Evolutionary conservation across 2,113 vertebrate genomes (phyloP).

Genomic region (Channa maculata): DNA sequence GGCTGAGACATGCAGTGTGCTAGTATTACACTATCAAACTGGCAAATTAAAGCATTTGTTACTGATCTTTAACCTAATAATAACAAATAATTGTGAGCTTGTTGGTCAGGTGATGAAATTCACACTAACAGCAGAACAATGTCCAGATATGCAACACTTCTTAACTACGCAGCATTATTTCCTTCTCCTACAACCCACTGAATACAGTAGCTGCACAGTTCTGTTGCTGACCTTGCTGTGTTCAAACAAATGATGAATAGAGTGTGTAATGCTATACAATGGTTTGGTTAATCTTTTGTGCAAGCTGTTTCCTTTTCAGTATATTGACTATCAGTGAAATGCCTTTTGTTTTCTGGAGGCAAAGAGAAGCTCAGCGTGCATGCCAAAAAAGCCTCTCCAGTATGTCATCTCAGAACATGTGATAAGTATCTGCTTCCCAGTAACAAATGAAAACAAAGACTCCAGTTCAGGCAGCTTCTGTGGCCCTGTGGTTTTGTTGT

Average conservation of each 20-base stretch:
- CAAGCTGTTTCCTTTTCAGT: conserved; percentile 47
- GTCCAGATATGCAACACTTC: neutral
- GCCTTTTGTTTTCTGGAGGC: conserved; percentile 48
- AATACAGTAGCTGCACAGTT: conserved; percentile 2
- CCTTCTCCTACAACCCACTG: neutral
- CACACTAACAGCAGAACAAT: neutral
- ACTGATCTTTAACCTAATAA: neutral
- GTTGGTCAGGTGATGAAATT: conserved; percentile 11
- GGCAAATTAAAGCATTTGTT: neutral
- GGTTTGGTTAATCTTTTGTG: conserved; percentile 28
- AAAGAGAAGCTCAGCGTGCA: conserved; percentile 31
- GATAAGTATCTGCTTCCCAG: conserved; percentile 40
- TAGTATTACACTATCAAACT: neutral
- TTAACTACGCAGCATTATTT: conserved; percentile 13
- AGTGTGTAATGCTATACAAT: conserved; percentile 4
- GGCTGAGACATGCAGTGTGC: no score
- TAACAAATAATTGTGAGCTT: neutral
- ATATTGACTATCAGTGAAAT: conserved; percentile 26
- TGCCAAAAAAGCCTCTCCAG: conserved; percentile 38
- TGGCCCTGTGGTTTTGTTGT: conserved; percentile 7
- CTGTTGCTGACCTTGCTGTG: conserved; percentile 41
- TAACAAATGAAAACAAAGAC: conserved; percentile 27
- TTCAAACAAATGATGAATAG: conserved; percentile 37
- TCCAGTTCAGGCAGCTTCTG: neutral
- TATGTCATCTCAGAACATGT: conserved; percentile 20